Base-by-base conservation (phyloP, 1,140 invertebrate genomes). In the Neodiprion lecontei region DNA sequence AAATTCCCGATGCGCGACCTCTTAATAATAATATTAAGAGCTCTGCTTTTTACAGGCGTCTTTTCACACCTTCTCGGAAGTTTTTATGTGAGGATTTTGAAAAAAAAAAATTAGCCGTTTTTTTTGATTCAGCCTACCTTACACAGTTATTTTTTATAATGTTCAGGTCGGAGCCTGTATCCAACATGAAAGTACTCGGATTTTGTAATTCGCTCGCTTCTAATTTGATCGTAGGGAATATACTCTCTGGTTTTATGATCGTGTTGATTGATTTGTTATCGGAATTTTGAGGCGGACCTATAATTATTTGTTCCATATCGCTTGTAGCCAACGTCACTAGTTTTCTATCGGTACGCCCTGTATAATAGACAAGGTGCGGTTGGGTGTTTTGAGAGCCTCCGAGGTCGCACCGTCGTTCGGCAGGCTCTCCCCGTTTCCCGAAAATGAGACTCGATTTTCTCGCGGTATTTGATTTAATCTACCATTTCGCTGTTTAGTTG, bases 161-260 rank as follows among this genome's bases (percentile, higher is more conserved):
- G 17, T 73, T 73, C 7, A 68, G 72, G 14, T 73, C 72, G 5
- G 72, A n/a, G 14, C 67, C 72, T 9, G 72, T 23, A 49, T 73
- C 72, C 2, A 73, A 17, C 14, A 73, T 10, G 40, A 73, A 69
- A 21, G 67, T 68, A 9, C 11, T 7, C 50, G 67, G 67, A 47
- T 61, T 23, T 21, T 28, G 66, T 69, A 69, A 69, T 9, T 73
- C n/a, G 7, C 49, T 49, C 1, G 47, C 1, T 23, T 69, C 67
- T 17, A 73, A 17, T 48, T 69, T 48, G 3, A 73, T 48, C 7
- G 40, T 50, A 1, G 72, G 67, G 2, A 49, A 1, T 68, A 66
- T 23, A 11, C 48, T 28, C 1, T 14, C 48, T 48, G 28, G 28
- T 1, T 40, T 40, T 5, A 40, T 1, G 28, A 40, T 40, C 5